Conservation (phyloP, 2,797 vertebrate genomes). For the Stomatorhinus walkeri region DNA sequence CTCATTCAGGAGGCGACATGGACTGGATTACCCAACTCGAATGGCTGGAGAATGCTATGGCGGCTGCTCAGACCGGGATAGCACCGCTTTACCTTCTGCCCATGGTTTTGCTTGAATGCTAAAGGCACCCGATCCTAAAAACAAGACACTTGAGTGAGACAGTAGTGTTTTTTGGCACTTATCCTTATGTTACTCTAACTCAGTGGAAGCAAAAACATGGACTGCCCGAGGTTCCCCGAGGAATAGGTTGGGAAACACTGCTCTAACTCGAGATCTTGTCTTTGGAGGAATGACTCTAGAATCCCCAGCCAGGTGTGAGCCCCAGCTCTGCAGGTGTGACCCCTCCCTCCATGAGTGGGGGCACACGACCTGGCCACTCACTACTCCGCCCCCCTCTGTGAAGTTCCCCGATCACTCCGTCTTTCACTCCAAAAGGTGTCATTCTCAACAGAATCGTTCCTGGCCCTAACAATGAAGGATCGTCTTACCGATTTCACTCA, state of each 20-base stretch:
- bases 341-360: not conserved
- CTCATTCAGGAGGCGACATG: not conserved
- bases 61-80: not conserved
- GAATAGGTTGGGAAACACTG: not conserved
- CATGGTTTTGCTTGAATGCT: not conserved
- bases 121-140: not conserved
- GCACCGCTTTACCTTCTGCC: not conserved
- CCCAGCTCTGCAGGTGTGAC: not conserved
- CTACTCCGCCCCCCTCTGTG: not conserved
- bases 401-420: not conserved
- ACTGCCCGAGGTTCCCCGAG: not conserved
- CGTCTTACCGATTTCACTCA: not conserved
- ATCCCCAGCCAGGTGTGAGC: not conserved
- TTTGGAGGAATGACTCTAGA: not conserved
- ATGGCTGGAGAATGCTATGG: not conserved
- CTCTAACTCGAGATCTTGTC: not conserved
- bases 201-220: not conserved
- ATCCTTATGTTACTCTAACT: not conserved
- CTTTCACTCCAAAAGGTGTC: not conserved
- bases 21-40: not conserved
- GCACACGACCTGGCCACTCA: not conserved
- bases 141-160: not conserved
- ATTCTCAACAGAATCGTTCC: not conserved
- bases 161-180: not conserved
- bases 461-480: not conserved